These are phyloP conservation scores for Butorides virescens DNA, from an alignment of 2,113 vertebrate genomes.

Conservation along the genomic window DNA sequence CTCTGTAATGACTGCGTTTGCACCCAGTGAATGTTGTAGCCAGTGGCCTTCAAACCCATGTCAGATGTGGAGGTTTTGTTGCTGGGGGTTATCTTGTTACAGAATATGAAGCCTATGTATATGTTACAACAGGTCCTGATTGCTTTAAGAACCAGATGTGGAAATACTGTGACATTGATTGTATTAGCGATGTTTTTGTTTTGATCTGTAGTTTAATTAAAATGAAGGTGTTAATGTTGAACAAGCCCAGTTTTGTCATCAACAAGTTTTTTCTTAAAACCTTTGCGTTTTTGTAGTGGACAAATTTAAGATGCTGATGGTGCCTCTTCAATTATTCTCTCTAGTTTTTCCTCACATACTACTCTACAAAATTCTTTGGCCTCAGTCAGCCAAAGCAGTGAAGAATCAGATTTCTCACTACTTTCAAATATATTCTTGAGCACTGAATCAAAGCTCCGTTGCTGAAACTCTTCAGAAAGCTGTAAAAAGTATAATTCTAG, in stretches of 20 bases:
- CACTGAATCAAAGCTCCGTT: not conserved
- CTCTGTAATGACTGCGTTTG: not conserved
- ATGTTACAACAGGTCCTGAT: not conserved
- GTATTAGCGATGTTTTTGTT: not conserved
- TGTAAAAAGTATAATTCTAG: not conserved
- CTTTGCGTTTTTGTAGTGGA: not conserved
- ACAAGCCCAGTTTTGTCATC: not conserved
- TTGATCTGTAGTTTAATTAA: not conserved
- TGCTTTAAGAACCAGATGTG: not conserved
- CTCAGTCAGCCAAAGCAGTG: not conserved
- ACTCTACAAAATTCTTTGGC: not conserved
- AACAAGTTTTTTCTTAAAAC: not conserved
- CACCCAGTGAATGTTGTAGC: not conserved
- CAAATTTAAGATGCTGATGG: not conserved
- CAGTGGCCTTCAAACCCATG: not conserved
- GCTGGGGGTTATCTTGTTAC: not conserved
- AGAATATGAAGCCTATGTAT: not conserved
- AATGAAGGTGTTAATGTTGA: not conserved
- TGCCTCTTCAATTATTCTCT: not conserved
- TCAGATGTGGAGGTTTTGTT: not conserved
- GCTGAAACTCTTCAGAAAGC: not conserved
- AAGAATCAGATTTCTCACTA: not conserved
- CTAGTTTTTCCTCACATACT: not conserved
- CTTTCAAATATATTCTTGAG: not conserved
- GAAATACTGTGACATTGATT: not conserved